Conservation (phyloP, 1,140 invertebrate species). For the Ostrea denselamellosa region DNA sequence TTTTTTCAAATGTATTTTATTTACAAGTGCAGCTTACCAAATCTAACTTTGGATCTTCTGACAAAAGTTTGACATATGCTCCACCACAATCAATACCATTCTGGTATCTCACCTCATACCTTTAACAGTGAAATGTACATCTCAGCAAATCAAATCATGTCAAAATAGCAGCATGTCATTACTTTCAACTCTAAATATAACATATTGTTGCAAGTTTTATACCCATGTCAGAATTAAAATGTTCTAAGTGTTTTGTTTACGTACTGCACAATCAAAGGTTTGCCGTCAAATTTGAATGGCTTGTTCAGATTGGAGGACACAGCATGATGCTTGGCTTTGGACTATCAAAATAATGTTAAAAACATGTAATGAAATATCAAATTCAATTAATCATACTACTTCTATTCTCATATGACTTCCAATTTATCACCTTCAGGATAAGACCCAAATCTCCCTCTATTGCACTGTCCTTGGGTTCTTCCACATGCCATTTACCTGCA, state of each 20-base stretch:
- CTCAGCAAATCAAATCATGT: background rate
- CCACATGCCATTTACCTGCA: slow-evolving; percentile 85
- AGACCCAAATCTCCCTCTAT: slow-evolving; percentile 92
- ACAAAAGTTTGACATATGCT: slow-evolving; percentile 96
- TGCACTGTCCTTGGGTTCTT: slow-evolving; percentile 86
- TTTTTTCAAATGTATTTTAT: background rate
- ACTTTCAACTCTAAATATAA: background rate
- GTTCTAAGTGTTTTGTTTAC: slow-evolving; percentile 73
- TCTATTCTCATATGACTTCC: background rate
- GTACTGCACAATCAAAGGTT: slow-evolving; percentile 96
- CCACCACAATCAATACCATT: slow-evolving; percentile 99
- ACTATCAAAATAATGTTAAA: slow-evolving; percentile 77
- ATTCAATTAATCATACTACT: background rate
- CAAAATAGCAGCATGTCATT: background rate
- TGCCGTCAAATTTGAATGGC: slow-evolving; percentile 91
- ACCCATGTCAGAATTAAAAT: background rate
- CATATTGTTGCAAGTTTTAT: background rate
- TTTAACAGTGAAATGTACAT: slow-evolving; percentile 56
- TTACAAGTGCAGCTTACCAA: slow-evolving; percentile 78
- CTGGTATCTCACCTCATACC: slow-evolving; percentile 85
- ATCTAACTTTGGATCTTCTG: slow-evolving; percentile 83
- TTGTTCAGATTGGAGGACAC: slow-evolving; percentile 90
- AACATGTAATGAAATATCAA: background rate
- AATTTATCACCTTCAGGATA: slow-evolving; percentile 85
- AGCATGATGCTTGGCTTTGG: slow-evolving; percentile 97